Conservation (phyloP, 2,797 vertebrate species). For the Microctenopoma lineatum region DNA sequence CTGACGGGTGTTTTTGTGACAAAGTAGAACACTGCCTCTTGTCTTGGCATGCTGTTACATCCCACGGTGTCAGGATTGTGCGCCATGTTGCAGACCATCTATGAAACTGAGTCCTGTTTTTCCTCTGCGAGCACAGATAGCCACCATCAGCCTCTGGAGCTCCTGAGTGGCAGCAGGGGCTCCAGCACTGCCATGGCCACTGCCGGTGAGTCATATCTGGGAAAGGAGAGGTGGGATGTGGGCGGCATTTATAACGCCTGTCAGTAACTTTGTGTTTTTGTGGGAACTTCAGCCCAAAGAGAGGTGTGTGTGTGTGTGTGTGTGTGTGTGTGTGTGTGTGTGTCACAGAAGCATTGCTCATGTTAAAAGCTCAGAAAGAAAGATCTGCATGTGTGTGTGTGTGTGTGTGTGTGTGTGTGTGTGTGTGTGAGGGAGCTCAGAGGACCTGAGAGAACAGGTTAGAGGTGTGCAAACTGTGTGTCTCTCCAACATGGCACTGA, state of each 20-base stretch:
- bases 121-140: conserved; percentile 88
- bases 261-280: conserved; percentile 3
- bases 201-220: conserved; percentile 87
- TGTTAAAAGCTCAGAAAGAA: background rate
- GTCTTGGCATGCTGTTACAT: conserved; percentile 91
- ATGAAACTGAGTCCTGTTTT: conserved; percentile 94
- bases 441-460: conserved; percentile 4
- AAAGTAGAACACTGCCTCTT: conserved; percentile 41
- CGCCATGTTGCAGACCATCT: conserved; percentile 95
- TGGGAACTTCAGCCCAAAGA: background rate
- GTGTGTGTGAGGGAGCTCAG: background rate
- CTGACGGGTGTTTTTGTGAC: conserved; percentile 34
- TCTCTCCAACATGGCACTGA: background rate
- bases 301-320: background rate
- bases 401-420: background rate
- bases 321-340: background rate
- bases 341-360: background rate
- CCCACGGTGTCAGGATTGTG: conserved; percentile 90
- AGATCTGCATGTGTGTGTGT: background rate
- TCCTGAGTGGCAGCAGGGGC: conserved; percentile 83
- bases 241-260: conserved; percentile 5
- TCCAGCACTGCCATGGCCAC: conserved; percentile 84
- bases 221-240: conserved; percentile 15
- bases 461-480: conserved; percentile 5
- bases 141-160: conserved; percentile 89